Base-by-base conservation (phyloP, 2,797 vertebrate species). In the Alosa sapidissima region DNA sequence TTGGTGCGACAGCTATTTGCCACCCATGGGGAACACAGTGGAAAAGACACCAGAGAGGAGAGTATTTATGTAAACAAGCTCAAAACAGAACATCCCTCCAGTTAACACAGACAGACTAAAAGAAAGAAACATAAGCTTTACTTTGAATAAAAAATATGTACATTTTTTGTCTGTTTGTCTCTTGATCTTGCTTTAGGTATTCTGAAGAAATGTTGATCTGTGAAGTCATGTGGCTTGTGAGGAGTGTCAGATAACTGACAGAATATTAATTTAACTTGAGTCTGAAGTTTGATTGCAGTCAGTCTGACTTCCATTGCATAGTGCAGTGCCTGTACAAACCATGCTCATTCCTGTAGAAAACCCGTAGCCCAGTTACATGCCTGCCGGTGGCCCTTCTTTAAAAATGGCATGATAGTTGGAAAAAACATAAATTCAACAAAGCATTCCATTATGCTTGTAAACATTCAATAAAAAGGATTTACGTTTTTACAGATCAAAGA, bases 1-100 rank as follows among this genome's bases (percentile, higher is more conserved):
- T 4, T 60, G 16, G 28, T 45, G 68, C 16, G 36, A 41, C 68
- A 75, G 6, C 36, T 14, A 75, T 75, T 75, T 75, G 68, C 68
- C 68, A 45, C 36, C 68, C 68, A 21, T 45, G 68, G 36, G 68
- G 68, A 75, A 21, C 14, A 14, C 36, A 21, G 68, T 45, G 68
- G 41, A 16, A 75, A 14, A 16, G 68, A 36, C 14, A 33, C 68
- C 5, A 33, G 68, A 45, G 36, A 75, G 68, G 36, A 45, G 6
- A 36, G 68, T 75, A 19, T 75, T 75, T 75, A 75, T 45, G 19
- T 75, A 75, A 75, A 75, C 68, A 75, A 14, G 36, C 36, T 41
- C 68, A 41, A 75, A 60, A 60, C 55, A 60, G 55, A 60, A 5
- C 55, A 60, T 60, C 21, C 55, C 21, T 60, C 55, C 55, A 60